Base-by-base conservation (phyloP, 1,140 invertebrate species). In the Achroia grisella region DNA sequence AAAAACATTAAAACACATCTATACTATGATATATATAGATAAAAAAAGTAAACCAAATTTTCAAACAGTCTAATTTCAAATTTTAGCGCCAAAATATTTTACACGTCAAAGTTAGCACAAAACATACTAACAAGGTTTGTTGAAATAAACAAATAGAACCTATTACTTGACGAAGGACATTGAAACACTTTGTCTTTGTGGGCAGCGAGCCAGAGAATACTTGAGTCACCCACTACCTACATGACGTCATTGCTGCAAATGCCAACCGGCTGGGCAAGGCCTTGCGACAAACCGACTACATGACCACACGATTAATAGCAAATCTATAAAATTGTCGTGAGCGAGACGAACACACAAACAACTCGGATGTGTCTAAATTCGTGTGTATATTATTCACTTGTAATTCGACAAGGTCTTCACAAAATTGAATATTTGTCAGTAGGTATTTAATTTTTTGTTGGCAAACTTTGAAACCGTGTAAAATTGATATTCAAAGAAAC, bases 241-340 rank as follows among this genome's bases (percentile, higher is more conserved):
- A 53, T 71, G 58, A 70, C 59, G 66, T 71, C 63, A 71, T 46
- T 12, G 50, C 34, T 48, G 57, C 62, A 66, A 71, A 68, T 66
- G 60, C 62, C 54, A 66, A 65, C 65, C 52, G 52, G 51, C 54
- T 49, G 49, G 47, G 57, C 64, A 58, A 66, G 60, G 64, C 48
- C 62, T 63, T 55, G 54, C 55, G 54, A 63, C 56, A 67, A 41
- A 8, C 33, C 37, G 33, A 10, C 37, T 29, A 30, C 23, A 36
- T 9, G 12, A 39, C 48, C 44, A 45, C 17, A 48, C 48, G 31
- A 43, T 50, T 48, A 39, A 50, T 52, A 52, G 39, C 35, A 29
- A 41, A 48, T 51, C 36, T 47, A 43, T 47, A 42, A 15, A 9
- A 17, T 42, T 42, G 29, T 33, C n/a, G 17, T 23, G 34, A n/a